Evolutionary conservation across 2,797 vertebrate species (phyloP), one percentile per base, ranked within the genome.

Genomic region (Discoglossus pictus): DNA sequence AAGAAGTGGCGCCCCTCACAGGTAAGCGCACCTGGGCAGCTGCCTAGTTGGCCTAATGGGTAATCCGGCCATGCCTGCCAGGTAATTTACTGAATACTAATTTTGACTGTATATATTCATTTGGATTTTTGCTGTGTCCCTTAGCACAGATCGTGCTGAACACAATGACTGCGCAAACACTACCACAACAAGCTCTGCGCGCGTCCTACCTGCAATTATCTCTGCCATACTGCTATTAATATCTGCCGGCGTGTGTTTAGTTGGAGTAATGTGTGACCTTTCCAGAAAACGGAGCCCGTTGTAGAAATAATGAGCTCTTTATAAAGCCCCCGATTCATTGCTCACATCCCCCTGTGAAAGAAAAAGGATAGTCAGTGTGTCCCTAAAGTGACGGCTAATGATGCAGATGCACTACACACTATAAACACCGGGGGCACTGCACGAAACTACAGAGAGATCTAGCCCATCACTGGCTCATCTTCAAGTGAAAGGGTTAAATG

Each of bases 121-220:
- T n/a, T n/a, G n/a, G n/a, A n/a, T n/a, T n/a, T n/a, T n/a, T n/a
- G n/a, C n/a, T n/a, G n/a, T n/a, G n/a, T n/a, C n/a, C n/a, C n/a
- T n/a, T n/a, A n/a, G n/a, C n/a, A n/a, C n/a, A 47, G 43, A 38
- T 10, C 54, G n/a, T 68, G 42, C 47, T 40, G 23, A 25, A 61
- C 44, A 21, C 38, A 17, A 48, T 46, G 43, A 53, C 65, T 61
- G 61, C 61, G 38, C 27, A 61, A 68, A 68, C 56, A 39, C 56
- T 69, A 69, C 61, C 58, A 69, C 58, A 47, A 46, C 43, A 44
- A 50, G 27, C 27, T 4, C 20, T 34, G 42, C 20, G 17, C 27
- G 48, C 44, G 40, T 47, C 54, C 36, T 69, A 61, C 58, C 66
- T 69, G 58, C 66, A 62, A 69, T 61, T 69, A 61, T 54, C 58